Base-by-base conservation (phyloP, 1,140 invertebrate genomes). In the Ostrea edulis region DNA sequence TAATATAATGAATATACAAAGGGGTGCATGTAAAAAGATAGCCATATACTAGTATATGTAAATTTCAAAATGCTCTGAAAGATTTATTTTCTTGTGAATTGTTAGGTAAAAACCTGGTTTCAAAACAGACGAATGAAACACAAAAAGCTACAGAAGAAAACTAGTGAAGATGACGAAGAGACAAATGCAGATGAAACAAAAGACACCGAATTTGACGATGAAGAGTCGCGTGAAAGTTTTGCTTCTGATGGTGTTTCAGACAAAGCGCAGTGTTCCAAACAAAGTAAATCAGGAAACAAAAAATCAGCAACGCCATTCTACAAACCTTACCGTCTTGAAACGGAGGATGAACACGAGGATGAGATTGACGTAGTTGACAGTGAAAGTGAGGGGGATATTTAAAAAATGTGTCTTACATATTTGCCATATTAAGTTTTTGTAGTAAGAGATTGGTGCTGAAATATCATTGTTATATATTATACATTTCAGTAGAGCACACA, bases 61-160 rank as follows among this genome's bases (percentile, higher is more conserved):
- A 52, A 53, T 20, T 20, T 4, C 9, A 14, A 51, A 11, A 11
- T 51, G 9, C 14, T 29, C 22, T 85, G 3, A 62, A 54, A 52
- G n/a, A n/a, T 20, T 52, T n/a, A 25, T 82, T 85, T 84, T 84
- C 84, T 85, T 87, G 54, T 86, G 85, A 88, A 84, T 92, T 93
- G 53, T 44, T 91, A 96, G 96, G 98, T 99, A 77, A 99, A 99
- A 96, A 99, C 98, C 54, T 99, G 98, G 98, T 99, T 99, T 95
- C 98, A 99, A 95, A 99, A 99, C 95, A 95, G 98, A 20, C 95
- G 98, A 90, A 99, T 99, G 98, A 99, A 99, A 93, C 98, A 99
- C 95, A 99, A 99, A 96, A 99, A 99, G 94, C 97, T 98, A 93
- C 96, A 98, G 92, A 95, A 98, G 86, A 97, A 97, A 93, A 91